Base-by-base conservation (phyloP, 2,113 vertebrate species). In the Camelus dromedarius region DNA sequence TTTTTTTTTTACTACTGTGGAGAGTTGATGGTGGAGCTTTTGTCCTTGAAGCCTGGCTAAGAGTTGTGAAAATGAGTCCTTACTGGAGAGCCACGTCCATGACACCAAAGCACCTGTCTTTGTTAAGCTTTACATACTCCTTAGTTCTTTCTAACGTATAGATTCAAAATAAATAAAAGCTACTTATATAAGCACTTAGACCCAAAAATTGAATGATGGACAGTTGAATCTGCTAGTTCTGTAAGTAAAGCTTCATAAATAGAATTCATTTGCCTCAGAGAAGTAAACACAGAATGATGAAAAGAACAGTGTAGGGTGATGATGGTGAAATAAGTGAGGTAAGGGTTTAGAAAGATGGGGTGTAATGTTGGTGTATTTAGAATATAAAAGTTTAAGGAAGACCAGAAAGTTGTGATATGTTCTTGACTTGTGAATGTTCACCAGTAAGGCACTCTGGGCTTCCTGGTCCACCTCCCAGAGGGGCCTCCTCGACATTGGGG, bases 361-460 rank as follows among this genome's bases (percentile, higher is more conserved):
- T 88, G 48, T 58, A 8, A 86, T 58, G 22, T 54, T 67, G 22
- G 11, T 89, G n/a, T 66, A 14, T 96, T 81, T 87, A 42, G 9
- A 94, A 24, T 93, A 69, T 48, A 83, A 95, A 95, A 52, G 42
- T 86, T 64, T 82, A 30, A 73, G 82, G 73, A 93, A 96, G 46
- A 75, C 24, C 35, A 28, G 64, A 92, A 95, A 86, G 76, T 56
- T 52, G 30, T 75, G 38, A 67, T 22, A 28, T 32, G 18, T 13
- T 95, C 58, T 72, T n/a, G 20, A 67, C 30, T 97, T 96, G 52
- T 87, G 62, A 89, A 76, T 93, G 96, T 95, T 96, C 79, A 52
- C 38, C 87, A 95, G 75, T 48, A 67, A 96, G 46, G 69, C 66
- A 60, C 46, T 86, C 52, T 72, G 66, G 56, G 66, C 83, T 97